Evolutionary conservation across 2,888 invertebrate species (phyloP), one percentile per base, ranked within the genome.

Genomic region (Abscondita cerata): DNA sequence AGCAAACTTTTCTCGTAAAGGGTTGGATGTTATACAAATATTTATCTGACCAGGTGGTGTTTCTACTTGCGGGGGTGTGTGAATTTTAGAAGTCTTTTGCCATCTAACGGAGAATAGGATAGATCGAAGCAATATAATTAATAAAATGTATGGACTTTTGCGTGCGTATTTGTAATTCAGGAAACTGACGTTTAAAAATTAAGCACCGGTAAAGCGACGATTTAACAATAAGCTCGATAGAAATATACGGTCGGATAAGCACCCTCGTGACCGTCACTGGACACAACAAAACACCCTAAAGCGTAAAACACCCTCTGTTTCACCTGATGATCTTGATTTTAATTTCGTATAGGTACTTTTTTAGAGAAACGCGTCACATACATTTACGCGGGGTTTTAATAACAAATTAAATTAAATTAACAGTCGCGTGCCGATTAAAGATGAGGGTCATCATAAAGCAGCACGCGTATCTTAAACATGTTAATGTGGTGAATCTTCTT

Each of bases 401-500:
- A n/a, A n/a, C n/a, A n/a, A n/a, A 18, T 52, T 40, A 36, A 41
- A 59, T 55, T 59, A 59, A 56, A 62, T 62, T 48, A 54, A 12
- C 38, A 16, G 65, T 67, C 70, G 66, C 65, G 70, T 69, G 70
- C 64, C 58, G 59, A 56, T 66, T 64, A 62, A 67, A 58, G 56
- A 62, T 52, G 57, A 55, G 67, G 67, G 64, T 61, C 59, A 63
- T 59, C 62, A 60, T 62, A 64, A 64, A 59, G 63, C 48, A 60
- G 65, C 68, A 69, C 68, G 65, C 65, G 71, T 59, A 53, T 63
- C 60, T 64, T 64, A 55, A 44, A 59, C 62, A 65, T 65, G 65
- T 60, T 68, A 65, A 69, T 64, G 61, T 50, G 66, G 62, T 58
- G 67, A 54, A 68, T 70, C 78, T 76, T 77, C 73, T 69, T 72